These are phyloP conservation scores for Rhopilema esculentum DNA, from an alignment of 30 jellyfish, hydroid and myxozoan genomes.

Conservation along the genomic window DNA sequence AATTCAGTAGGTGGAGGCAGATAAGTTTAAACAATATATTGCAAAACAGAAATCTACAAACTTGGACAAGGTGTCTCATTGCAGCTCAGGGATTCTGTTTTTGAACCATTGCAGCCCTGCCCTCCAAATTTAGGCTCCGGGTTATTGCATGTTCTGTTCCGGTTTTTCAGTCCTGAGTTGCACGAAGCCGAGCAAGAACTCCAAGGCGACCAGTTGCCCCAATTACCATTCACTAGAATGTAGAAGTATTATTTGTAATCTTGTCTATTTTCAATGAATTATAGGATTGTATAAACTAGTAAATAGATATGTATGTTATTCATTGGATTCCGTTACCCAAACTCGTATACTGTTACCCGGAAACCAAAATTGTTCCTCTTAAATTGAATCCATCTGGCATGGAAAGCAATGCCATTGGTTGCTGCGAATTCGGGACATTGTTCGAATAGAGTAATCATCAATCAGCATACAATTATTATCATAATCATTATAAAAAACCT, in stretches of 20 bases:
- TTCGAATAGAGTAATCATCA: no score
- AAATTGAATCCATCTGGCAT: no score
- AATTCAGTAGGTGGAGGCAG: no score
- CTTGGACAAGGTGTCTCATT: constrained; percentile 76
- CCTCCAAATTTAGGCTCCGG: constrained; percentile 84
- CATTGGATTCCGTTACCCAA: no score
- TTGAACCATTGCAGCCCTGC: constrained; percentile 76
- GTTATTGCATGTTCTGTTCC: constrained; percentile 70
- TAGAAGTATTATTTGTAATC: not conserved
- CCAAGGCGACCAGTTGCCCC: constrained; percentile 91
- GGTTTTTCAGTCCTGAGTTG: constrained; percentile 71
- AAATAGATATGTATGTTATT: no score
- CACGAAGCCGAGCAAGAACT: constrained; percentile 73
- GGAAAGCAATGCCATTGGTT: not conserved
- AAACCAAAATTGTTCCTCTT: no score
- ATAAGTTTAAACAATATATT: no score
- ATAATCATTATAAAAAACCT: no score
- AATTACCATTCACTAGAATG: constrained; percentile 81
- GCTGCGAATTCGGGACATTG: no score
- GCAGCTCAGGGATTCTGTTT: constrained; percentile 65
- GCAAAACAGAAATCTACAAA: constrained; percentile 1
- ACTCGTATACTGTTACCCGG: no score
- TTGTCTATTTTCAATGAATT: not conserved
- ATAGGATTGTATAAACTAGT: no score
- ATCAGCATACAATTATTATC: no score